A percentile compares a stretch with the other conserved stretches of the same genome.
These are phyloP conservation scores for Brachylomia viminalis DNA, from an alignment of 2,888 invertebrate genomes.

Conservation along the genomic window DNA sequence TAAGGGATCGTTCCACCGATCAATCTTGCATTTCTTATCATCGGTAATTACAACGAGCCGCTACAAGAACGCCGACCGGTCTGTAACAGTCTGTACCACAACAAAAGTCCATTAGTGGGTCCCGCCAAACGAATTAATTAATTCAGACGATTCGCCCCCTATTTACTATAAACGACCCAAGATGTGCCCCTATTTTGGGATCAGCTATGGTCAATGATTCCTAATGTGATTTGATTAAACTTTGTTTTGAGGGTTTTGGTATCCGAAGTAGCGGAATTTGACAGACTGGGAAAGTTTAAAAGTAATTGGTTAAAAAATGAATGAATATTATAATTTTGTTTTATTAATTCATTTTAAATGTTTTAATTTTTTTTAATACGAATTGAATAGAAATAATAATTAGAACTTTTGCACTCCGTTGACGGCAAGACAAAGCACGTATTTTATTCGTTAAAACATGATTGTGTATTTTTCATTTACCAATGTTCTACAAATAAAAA, in stretches of 20 bases:
- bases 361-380: neutral
- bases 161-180: slow-evolving; percentile 64
- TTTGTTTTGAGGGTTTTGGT: slow-evolving; percentile 35
- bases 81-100: slow-evolving; percentile 74
- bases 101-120: slow-evolving; percentile 80
- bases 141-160: slow-evolving; percentile 74
- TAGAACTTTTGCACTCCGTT: neutral
- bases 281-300: neutral
- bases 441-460: neutral
- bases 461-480: neutral
- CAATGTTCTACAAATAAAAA: neutral
- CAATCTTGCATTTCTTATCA: slow-evolving; percentile 60
- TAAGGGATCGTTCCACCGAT: slow-evolving; percentile 33
- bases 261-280: neutral
- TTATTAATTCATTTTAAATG: neutral
- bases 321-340: neutral
- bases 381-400: neutral
- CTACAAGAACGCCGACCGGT: slow-evolving; percentile 56
- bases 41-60: slow-evolving; percentile 56
- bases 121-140: slow-evolving; percentile 78
- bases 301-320: neutral
- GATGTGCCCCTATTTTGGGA: slow-evolving; percentile 55
- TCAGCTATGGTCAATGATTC: slow-evolving; percentile 64
- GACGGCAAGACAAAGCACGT: neutral
- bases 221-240: slow-evolving; percentile 60